Evolutionary conservation across 2,888 invertebrate genomes (phyloP).

Genomic region (Leptinotarsa peninsularis): DNA sequence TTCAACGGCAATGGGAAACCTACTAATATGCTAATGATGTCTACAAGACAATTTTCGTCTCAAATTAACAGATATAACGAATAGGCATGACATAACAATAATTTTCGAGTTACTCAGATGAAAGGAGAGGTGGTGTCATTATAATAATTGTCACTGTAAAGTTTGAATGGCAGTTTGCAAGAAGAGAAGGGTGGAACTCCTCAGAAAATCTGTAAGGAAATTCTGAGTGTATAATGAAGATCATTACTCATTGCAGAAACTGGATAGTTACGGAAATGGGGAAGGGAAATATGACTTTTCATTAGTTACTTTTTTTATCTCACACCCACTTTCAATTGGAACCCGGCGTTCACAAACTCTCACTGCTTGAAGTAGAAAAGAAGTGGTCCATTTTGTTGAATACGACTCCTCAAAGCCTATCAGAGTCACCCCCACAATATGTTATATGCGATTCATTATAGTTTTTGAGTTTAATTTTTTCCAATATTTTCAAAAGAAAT

Average conservation of each 20-base stretch:
- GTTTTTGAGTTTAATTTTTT: no score
- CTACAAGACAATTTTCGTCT: constrained; percentile 29
- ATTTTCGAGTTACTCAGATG: constrained; percentile 29
- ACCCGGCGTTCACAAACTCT: no score
- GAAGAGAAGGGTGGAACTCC: constrained; percentile 9
- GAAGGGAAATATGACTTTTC: no score
- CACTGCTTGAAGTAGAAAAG: no score
- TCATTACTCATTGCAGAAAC: not conserved
- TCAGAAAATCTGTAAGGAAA: not conserved
- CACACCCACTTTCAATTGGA: no score
- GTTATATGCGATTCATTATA: no score
- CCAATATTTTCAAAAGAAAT: no score
- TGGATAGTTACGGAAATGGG: not conserved
- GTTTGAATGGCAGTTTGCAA: constrained; percentile 21
- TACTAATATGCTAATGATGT: constrained; percentile 33
- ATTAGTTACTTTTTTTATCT: no score
- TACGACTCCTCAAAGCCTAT: no score
- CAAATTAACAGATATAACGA: constrained; percentile 32
- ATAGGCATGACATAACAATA: constrained; percentile 27
- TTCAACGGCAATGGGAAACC: constrained; percentile 25
- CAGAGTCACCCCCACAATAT: no score
- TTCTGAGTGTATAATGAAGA: not conserved
- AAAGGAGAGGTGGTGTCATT: constrained; percentile 28
- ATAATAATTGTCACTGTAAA: constrained; percentile 25
- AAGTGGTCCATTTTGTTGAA: no score